These are phyloP conservation scores for Masticophis lateralis DNA, from an alignment of 2,797 vertebrate genomes.

Conservation along the genomic window DNA sequence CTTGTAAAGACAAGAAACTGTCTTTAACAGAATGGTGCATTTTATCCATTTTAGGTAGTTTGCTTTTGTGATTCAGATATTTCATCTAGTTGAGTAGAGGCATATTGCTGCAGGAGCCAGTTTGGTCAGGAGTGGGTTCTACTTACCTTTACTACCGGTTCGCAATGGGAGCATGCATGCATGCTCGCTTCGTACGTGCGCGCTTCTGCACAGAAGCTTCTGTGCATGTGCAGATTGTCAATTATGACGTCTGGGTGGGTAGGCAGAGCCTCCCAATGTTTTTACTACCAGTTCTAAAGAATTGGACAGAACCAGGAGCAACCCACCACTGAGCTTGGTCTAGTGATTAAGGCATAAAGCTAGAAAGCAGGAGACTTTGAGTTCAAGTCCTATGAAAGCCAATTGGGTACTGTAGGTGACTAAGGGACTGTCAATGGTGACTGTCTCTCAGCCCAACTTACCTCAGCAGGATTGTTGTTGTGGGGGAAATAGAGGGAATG, in stretches of 20 bases:
- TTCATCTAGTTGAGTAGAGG: neutral
- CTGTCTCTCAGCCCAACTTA: neutral
- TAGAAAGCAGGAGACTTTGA: neutral
- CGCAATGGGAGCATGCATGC: too few species aligned
- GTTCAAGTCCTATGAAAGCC: too few species aligned
- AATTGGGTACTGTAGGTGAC: too few species aligned
- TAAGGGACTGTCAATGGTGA: neutral
- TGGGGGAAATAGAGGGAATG: neutral
- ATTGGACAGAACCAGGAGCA: too few species aligned
- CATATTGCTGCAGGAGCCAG: neutral
- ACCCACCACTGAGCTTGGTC: neutral
- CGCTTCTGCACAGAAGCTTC: too few species aligned
- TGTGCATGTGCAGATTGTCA: too few species aligned
- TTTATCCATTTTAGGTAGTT: neutral
- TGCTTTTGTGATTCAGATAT: neutral
- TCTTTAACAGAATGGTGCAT: neutral
- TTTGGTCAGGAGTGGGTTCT: neutral
- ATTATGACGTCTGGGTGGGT: too few species aligned
- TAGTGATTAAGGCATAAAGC: neutral
- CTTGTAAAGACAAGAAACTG: neutral
- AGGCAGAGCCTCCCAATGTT: too few species aligned
- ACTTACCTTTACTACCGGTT: too few species aligned
- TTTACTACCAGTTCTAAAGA: too few species aligned
- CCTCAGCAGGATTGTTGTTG: neutral
- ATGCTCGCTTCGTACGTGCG: too few species aligned